Conservation (phyloP, 2,888 invertebrate genomes). For the Tipula lateralis region DNA sequence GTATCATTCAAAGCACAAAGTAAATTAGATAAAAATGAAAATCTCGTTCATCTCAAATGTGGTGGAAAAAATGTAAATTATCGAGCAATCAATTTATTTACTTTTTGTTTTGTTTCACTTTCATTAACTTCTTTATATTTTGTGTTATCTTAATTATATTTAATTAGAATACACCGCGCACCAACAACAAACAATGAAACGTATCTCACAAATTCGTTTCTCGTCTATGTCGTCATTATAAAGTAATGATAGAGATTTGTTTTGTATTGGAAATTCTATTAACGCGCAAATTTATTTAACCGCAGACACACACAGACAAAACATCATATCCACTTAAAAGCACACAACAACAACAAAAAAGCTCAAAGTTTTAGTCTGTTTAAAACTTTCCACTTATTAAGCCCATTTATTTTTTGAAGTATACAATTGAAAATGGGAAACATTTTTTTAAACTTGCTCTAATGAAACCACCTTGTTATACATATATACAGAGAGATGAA, state of each 20-base stretch:
- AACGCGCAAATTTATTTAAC: conserved; percentile 13
- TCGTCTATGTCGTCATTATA: neutral
- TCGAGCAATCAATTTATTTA: neutral
- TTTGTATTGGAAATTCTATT: neutral
- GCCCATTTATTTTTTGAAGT: neutral
- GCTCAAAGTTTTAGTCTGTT: neutral
- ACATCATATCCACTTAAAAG: neutral
- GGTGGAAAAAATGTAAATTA: neutral
- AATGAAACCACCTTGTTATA: conserved; percentile 2
- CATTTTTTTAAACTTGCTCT: neutral
- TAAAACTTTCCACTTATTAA: neutral
- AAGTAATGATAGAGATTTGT: neutral
- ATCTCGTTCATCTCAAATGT: neutral
- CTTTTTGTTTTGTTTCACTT: neutral
- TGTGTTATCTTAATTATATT: neutral
- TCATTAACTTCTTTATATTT: neutral
- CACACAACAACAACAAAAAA: neutral
- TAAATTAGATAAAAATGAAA: neutral
- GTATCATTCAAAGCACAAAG: neutral
- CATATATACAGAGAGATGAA: neutral
- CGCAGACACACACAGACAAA: neutral
- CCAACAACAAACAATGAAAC: neutral
- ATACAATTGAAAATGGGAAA: neutral
- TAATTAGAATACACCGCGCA: neutral
- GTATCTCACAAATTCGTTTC: neutral